Evolutionary conservation across 2,888 invertebrate genomes (phyloP).

Genomic region (Rotaria macrura): DNA sequence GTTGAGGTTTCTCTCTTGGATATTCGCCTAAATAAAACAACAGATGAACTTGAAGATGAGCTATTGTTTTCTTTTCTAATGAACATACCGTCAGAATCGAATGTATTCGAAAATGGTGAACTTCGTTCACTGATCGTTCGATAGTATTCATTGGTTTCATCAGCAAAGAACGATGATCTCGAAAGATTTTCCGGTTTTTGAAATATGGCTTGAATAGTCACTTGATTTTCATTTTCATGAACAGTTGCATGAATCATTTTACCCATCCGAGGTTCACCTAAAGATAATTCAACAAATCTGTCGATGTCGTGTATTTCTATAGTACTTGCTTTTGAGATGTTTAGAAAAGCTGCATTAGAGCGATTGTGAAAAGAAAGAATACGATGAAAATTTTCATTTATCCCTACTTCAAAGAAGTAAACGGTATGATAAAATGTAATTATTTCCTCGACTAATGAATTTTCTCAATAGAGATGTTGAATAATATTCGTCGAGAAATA

Average conservation of each 20-base stretch:
- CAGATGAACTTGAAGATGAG: neutral
- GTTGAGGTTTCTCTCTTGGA: neutral
- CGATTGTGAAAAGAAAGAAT: no score
- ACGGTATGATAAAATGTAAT: no score
- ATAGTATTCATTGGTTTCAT: neutral
- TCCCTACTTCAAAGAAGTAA: no score
- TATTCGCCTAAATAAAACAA: neutral
- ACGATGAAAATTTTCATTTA: no score
- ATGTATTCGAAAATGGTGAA: neutral
- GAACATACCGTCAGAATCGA: neutral
- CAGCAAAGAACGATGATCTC: neutral
- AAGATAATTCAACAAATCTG: no score
- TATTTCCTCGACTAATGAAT: no score
- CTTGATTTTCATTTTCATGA: neutral
- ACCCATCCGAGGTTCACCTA: neutral
- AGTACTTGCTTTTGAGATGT: no score
- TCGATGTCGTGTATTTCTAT: no score
- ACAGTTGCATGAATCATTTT: slow-evolving; percentile 2
- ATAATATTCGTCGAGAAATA: no score
- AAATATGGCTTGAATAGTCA: neutral
- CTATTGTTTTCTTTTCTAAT: no score
- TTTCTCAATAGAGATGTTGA: no score
- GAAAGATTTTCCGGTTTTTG: neutral
- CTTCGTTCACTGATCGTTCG: neutral
- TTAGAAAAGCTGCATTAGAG: no score